Conservation (phyloP, 2,888 invertebrate species). For the Hirtodrosophila cameraria region DNA sequence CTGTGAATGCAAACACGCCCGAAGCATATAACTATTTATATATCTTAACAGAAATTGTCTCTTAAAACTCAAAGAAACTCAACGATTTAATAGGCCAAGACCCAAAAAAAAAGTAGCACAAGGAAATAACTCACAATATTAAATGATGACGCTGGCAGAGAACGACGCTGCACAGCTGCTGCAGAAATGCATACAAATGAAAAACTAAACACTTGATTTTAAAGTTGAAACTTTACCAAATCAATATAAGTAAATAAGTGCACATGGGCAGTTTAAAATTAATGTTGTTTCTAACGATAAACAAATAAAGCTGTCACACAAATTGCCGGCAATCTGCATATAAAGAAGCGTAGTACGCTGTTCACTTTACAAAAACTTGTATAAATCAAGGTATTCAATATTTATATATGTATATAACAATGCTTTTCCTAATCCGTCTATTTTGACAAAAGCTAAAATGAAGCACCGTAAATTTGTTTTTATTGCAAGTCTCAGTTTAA, state of each 20-base stretch:
- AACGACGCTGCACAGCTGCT: neutral
- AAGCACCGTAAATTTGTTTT: neutral
- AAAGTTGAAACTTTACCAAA: neutral
- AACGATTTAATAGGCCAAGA: conserved; percentile 9
- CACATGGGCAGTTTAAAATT: neutral
- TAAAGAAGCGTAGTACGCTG: conserved; percentile 29
- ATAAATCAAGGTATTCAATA: no score
- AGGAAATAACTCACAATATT: conserved; percentile 2
- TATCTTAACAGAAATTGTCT: neutral
- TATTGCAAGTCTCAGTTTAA: neutral
- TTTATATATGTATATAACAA: no score
- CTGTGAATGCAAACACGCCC: neutral
- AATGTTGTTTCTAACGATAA: neutral
- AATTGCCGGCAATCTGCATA: conserved; percentile 33
- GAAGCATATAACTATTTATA: neutral
- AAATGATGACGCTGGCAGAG: conserved; percentile 33
- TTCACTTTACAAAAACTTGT: neutral
- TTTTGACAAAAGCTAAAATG: neutral
- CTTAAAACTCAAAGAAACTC: neutral
- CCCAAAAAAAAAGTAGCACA: conserved; percentile 11
- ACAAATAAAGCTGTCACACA: conserved; percentile 14
- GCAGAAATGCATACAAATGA: neutral
- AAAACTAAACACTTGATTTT: neutral
- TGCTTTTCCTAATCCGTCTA: neutral
- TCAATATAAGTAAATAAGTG: neutral